Percentiles rank a stretch among this genome's conserved stretches.
phyloP scores from a whole-genome alignment of 2,113 vertebrate species.

The Sander lucioperca region DNA sequence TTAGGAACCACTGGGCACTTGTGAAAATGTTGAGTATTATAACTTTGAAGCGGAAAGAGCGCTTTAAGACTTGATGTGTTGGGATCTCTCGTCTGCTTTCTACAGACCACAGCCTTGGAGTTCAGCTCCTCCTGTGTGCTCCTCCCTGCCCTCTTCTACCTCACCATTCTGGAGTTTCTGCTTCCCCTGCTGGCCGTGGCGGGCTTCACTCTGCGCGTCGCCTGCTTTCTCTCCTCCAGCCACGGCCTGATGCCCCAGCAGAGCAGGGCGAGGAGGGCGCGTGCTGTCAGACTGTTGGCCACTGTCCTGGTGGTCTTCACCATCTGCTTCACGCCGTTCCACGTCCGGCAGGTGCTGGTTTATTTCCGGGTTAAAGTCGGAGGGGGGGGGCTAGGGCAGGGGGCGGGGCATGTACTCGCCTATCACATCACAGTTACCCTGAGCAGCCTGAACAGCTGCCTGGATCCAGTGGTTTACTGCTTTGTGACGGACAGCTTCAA shows the following conservation, averaged over 20 bases:
- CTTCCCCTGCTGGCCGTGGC: conserved; percentile 92
- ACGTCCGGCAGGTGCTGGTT: conserved; percentile 89
- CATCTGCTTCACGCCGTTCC: conserved; percentile 95
- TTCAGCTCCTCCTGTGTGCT: conserved; percentile 76
- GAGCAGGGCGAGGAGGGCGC: conserved; percentile 88
- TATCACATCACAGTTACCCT: conserved; percentile 94
- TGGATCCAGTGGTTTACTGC: conserved; percentile 98
- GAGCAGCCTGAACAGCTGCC: conserved; percentile 96
- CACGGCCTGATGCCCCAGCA: conserved; percentile 89
- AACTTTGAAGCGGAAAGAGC: background rate
- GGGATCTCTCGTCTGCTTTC: conserved; percentile 9
- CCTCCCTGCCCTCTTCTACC: conserved; percentile 87
- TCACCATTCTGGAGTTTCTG: conserved; percentile 93
- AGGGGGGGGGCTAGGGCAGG: conserved; percentile 65
- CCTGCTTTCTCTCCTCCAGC: conserved; percentile 89
- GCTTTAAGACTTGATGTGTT: background rate
- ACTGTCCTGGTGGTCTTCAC: conserved; percentile 93
- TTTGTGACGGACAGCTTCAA: conserved; percentile 96
- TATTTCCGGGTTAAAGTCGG: conserved; percentile 84
- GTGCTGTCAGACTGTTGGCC: conserved; percentile 91
- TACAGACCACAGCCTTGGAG: conserved; percentile 85
- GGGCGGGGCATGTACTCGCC: conserved; percentile 82
- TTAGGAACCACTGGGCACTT: background rate
- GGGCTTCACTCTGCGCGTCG: conserved; percentile 90
- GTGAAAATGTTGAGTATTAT: background rate